These are phyloP conservation scores for Chelon labrosus DNA, from an alignment of 2,797 vertebrate species.

Conservation along the genomic window DNA sequence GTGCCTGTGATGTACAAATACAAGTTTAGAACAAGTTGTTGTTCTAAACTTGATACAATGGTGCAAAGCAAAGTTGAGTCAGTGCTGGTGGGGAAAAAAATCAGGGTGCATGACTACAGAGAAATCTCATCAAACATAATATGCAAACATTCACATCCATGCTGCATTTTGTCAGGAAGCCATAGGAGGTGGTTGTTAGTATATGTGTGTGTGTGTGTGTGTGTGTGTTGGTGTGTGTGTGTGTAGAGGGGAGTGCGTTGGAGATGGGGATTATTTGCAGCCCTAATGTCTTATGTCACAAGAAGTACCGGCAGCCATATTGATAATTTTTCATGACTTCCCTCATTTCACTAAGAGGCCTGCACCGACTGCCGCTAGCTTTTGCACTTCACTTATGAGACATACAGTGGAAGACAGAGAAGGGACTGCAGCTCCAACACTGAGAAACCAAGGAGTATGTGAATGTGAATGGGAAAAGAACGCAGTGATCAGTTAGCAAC, in stretches of 20 bases:
- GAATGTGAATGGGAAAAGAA: neutral
- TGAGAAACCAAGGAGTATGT: neutral
- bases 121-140: neutral
- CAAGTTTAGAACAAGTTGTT: neutral
- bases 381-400: conserved; percentile 28
- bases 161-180: neutral
- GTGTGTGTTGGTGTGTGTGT: too few relatives aligned
- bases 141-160: conserved; percentile 4
- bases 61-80: neutral
- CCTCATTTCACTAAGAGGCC: conserved; percentile 63
- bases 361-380: conserved; percentile 25
- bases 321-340: conserved; percentile 50
- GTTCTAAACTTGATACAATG: neutral
- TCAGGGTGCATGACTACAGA: neutral
- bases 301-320: conserved; percentile 45
- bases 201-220: neutral
- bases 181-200: neutral
- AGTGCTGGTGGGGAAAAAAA: neutral
- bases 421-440: neutral
- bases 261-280: conserved; percentile 15
- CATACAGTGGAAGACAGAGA: neutral
- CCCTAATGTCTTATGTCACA: conserved; percentile 43
- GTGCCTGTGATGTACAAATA: too few relatives aligned
- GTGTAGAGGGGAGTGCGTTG: neutral
- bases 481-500: too few relatives aligned